Evolutionary conservation across 1,140 invertebrate species (phyloP).

Genomic region (Neoseiulus cucumeris): DNA sequence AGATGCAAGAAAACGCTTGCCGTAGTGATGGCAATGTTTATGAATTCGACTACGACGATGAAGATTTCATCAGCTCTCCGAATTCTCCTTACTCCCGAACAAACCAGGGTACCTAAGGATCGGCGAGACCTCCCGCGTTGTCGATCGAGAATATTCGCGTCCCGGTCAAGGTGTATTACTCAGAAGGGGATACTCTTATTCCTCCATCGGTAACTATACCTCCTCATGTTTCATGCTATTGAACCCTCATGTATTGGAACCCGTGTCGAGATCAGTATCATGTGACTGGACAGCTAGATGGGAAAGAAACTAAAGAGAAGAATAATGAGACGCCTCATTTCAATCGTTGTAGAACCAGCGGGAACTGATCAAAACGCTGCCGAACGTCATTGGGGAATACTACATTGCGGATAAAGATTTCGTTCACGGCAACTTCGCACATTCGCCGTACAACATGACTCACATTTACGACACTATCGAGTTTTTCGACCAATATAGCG

Average conservation of each 20-base stretch:
- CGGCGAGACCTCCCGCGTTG: background rate
- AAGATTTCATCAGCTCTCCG: background rate
- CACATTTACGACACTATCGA: background rate
- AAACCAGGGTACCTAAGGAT: background rate
- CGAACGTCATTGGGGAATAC: background rate
- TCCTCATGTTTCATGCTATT: background rate
- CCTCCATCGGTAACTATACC: background rate
- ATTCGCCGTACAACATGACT: background rate
- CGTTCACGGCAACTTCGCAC: background rate
- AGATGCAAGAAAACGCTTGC: conserved; percentile 1
- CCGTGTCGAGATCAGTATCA: background rate
- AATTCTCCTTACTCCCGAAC: background rate
- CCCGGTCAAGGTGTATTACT: conserved; percentile 3
- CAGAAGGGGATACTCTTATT: background rate
- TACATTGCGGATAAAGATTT: background rate
- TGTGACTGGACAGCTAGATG: background rate
- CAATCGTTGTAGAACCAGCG: background rate
- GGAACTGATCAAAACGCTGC: background rate
- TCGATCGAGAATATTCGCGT: background rate
- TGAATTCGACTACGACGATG: background rate
- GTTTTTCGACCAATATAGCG: background rate
- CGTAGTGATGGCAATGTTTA: background rate
- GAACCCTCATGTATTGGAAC: background rate
- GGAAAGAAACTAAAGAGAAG: background rate
- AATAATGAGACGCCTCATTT: background rate